Evolutionary conservation across 2,888 invertebrate species (phyloP).

Genomic region (Diabrotica balteata): DNA sequence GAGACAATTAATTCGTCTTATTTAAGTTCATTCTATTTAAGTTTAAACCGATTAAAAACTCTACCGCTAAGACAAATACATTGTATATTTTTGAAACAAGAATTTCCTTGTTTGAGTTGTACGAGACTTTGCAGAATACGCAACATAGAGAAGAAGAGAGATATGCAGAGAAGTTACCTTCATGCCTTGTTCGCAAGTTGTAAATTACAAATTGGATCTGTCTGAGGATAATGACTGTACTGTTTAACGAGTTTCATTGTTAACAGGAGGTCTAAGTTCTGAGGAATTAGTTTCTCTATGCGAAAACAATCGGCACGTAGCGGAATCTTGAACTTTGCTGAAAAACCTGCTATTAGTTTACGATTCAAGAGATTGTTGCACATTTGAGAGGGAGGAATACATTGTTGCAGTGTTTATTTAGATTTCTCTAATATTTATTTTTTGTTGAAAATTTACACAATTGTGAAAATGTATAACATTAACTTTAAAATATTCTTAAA

Average conservation of each 20-base stretch:
- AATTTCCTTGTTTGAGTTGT: too few species aligned
- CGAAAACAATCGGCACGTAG: conserved; percentile 2
- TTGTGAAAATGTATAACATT: too few species aligned
- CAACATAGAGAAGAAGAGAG: too few species aligned
- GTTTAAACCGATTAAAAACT: too few species aligned
- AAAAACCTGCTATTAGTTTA: neutral
- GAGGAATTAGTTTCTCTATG: neutral
- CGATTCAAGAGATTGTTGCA: neutral
- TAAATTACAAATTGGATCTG: conserved; percentile 16
- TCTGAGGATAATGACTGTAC: conserved; percentile 17
- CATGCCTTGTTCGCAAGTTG: conserved; percentile 8
- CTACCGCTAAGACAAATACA: too few species aligned
- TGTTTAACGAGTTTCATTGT: conserved; percentile 24
- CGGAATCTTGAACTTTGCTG: neutral
- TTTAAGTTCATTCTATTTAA: too few species aligned
- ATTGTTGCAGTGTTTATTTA: too few species aligned
- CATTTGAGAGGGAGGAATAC: neutral
- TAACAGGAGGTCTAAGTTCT: conserved; percentile 1
- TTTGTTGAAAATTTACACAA: too few species aligned
- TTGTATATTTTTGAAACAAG: too few species aligned
- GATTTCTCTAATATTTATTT: too few species aligned
- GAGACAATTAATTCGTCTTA: too few species aligned
- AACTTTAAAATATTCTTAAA: too few species aligned
- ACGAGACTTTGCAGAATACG: neutral
- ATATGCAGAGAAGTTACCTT: neutral